A percentile compares a stretch with the other conserved stretches of the same genome.
These are phyloP conservation scores for Lordiphosa mommai DNA, from an alignment of 1,140 invertebrate genomes.

Conservation along the genomic window DNA sequence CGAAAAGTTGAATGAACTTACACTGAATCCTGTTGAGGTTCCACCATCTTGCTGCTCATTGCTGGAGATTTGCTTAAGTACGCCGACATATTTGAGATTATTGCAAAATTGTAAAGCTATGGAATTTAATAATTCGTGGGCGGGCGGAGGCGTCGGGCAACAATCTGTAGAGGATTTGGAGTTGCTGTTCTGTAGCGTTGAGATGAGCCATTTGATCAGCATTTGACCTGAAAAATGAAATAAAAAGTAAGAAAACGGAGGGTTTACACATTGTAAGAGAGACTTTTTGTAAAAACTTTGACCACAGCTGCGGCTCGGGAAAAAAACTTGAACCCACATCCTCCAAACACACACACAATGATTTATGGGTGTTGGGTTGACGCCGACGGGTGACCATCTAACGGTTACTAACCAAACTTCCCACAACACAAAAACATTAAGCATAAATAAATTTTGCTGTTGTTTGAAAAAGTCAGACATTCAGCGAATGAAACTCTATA, in stretches of 20 bases:
- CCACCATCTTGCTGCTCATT: conserved; percentile 74
- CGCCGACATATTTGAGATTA: conserved; percentile 92
- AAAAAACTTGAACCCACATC: conserved; percentile 14
- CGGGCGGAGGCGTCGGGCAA: conserved; percentile 79
- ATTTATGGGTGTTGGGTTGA: conserved; percentile 36
- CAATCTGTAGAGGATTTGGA: conserved; percentile 6
- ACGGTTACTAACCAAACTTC: conserved; percentile 1
- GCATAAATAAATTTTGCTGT: conserved; percentile 66
- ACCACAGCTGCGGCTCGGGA: conserved; percentile 26
- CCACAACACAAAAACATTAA: conserved; percentile 32
- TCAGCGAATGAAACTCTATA: conserved; percentile 5
- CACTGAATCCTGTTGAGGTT: conserved; percentile 85
- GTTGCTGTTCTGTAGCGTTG: conserved; percentile 85
- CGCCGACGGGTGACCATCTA: conserved; percentile 6
- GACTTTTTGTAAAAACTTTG: no score
- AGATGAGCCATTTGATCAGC: conserved; percentile 93
- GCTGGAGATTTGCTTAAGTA: conserved; percentile 86
- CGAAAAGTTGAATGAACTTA: conserved; percentile 80
- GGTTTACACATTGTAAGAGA: no score
- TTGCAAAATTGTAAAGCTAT: conserved; percentile 91
- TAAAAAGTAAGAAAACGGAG: neutral
- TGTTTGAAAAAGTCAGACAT: conserved; percentile 14
- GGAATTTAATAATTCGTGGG: conserved; percentile 83
- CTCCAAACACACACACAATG: conserved; percentile 22
- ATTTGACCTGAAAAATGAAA: conserved; percentile 87